Percentiles rank a stretch among this genome's conserved stretches.
Conservation (phyloP, 2,888 invertebrate genomes). For the Plutella xylostella region DNA sequence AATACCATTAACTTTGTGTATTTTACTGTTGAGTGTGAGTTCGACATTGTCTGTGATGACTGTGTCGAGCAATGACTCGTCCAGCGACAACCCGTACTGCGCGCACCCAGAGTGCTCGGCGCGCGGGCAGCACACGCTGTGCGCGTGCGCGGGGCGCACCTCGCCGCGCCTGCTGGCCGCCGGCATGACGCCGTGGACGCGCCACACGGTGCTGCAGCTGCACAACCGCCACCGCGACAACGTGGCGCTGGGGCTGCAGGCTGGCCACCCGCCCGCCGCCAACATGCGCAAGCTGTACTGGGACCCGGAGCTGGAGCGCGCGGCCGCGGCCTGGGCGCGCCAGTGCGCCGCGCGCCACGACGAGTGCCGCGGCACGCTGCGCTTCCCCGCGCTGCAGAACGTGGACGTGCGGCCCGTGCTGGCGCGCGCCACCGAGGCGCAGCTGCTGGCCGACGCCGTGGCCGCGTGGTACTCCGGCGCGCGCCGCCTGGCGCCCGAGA, state of each 20-base stretch:
- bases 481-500: slow-evolving; percentile 40
- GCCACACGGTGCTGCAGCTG: slow-evolving; percentile 47
- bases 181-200: slow-evolving; percentile 60
- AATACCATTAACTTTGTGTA: too few relatives aligned
- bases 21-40: too few relatives aligned
- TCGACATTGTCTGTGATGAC: too few relatives aligned
- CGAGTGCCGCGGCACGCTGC: slow-evolving; percentile 53
- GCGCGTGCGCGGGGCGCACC: slow-evolving; percentile 38
- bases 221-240: slow-evolving; percentile 60
- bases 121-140: slow-evolving; percentile 54
- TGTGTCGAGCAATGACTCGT: too few relatives aligned
- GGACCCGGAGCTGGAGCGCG: slow-evolving; percentile 58
- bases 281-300: slow-evolving; percentile 67
- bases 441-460: slow-evolving; percentile 52
- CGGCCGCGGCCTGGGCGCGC: slow-evolving; percentile 60
- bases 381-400: slow-evolving; percentile 56
- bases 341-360: slow-evolving; percentile 63
- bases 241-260: slow-evolving; percentile 56
- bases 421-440: slow-evolving; percentile 50
- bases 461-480: slow-evolving; percentile 60
- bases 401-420: slow-evolving; percentile 55
- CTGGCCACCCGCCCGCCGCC: slow-evolving; percentile 57
- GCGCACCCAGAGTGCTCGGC: slow-evolving; percentile 54
- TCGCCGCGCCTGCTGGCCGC: slow-evolving; percentile 50
- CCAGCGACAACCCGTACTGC: slow-evolving; percentile 29